These are phyloP conservation scores for Trigoniulus corallinus DNA, from an alignment of 1,140 invertebrate genomes.

Conservation along the genomic window DNA sequence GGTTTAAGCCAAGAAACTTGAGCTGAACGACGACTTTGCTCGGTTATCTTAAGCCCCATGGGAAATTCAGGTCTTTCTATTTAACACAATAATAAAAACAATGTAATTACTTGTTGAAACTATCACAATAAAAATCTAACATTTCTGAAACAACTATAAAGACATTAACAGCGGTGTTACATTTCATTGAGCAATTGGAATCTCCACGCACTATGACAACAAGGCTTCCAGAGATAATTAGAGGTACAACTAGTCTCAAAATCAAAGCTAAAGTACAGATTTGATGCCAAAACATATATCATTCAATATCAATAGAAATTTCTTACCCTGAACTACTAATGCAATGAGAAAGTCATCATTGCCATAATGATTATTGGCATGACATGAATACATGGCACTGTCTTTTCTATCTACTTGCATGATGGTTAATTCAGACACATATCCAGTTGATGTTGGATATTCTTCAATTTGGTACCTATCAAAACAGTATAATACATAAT, in stretches of 20 bases:
- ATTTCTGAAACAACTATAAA: neutral
- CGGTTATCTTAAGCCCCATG: conserved; percentile 72
- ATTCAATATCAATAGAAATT: neutral
- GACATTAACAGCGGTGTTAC: neutral
- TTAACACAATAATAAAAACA: conserved; percentile 9
- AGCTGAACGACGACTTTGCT: conserved; percentile 76
- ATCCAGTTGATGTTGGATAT: conserved; percentile 32
- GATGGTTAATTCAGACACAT: conserved; percentile 73
- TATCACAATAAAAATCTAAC: neutral
- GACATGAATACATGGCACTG: conserved; percentile 83
- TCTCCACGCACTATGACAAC: too few species aligned
- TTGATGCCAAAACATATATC: neutral
- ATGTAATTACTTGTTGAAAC: neutral
- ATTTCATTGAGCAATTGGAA: too few species aligned
- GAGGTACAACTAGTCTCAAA: neutral
- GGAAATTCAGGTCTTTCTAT: conserved; percentile 85
- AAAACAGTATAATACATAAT: too few species aligned
- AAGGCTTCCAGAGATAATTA: neutral
- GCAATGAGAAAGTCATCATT: conserved; percentile 89
- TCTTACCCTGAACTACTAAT: conserved; percentile 76
- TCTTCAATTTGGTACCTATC: neutral
- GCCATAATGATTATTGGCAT: conserved; percentile 84
- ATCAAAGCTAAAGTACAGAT: neutral
- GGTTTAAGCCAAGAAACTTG: conserved; percentile 86
- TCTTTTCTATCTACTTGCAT: conserved; percentile 74